Base-by-base conservation (phyloP, 2,888 invertebrate genomes). In the Asteroscopus sphinx region DNA sequence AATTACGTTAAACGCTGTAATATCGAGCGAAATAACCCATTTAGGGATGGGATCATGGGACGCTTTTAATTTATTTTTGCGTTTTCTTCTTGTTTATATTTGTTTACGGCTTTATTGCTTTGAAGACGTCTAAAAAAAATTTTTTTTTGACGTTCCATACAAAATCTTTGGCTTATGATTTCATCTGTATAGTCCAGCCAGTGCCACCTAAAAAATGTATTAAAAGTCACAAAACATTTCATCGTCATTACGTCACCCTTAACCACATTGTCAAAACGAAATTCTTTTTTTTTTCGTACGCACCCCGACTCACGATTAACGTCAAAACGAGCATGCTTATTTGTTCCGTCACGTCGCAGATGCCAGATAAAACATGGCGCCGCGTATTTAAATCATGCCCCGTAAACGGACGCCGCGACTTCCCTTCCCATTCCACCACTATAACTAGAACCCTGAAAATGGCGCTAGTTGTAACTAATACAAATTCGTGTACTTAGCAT, bases 311-410 rank as follows among this genome's bases (percentile, higher is more conserved):
- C 65, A 57, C 78, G 77, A 72, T 80, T 77, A 73, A 65, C 65
- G 79, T 72, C 71, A 73, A 73, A 77, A 80, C 76, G 69, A 76
- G 81, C 86, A 82, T 85, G 85, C 82, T 78, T 76, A 72, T 77
- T 75, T 81, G 83, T 80, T 76, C 83, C 81, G 85, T 87, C 90
- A 91, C 90, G 92, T 91, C 74, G 80, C 80, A 79, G 90, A 91
- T 91, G 82, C 74, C 77, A 90, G 91, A 92, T 91, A 91, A 89
- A 87, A 87, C 86, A 87, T 86, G 87, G 85, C 84, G 79, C 64
- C 80, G 77, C 72, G 88, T 89, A 90, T 91, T 92, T 90, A 90
- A 91, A 92, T 90, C 89, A 88, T 86, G 86, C 82, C 68, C 68
- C 67, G 76, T 79, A 81, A 79, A 81, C 83, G 80, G 77, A 80